Base-by-base conservation (phyloP, 1,140 invertebrate genomes). In the Calliphora vicina region DNA sequence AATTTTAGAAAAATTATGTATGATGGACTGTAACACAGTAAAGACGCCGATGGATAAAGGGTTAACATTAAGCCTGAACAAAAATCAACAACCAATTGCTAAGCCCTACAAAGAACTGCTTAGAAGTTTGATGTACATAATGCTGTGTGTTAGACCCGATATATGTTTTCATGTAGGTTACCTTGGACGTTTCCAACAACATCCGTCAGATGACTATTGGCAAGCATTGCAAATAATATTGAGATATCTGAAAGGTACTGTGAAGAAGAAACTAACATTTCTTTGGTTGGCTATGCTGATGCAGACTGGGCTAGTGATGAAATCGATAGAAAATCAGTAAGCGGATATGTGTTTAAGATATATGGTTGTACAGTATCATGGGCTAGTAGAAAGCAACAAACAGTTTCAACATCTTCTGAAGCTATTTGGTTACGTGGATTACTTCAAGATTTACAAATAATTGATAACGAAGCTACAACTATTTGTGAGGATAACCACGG, bases 81-180 rank as follows among this genome's bases (percentile, higher is more conserved):
- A n/a, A n/a, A n/a, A n/a, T n/a, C n/a, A n/a, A n/a, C n/a, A n/a
- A n/a, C n/a, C n/a, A 73, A 27, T 5, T 26, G 6, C 2, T 82
- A 80, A 80, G 13, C 20, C 71, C 2, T 27, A 73, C 15, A 73
- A 25, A 73, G 71, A 73, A 71, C 23, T 71, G 10, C 13, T 73
- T 27, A 25, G 71, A 27, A 27, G 71, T 73, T 26, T 73, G 71
- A 25, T 26, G 71, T 27, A 73, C 25, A 26, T 27, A 27, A 71
- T 71, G 71, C 71, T 73, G 6, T 73, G 25, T 27, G 71, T 73
- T 26, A 73, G 61, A 17, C 91, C 91, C 20, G 90, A 92, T 82
- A 89, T 92, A 20, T 17, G 86, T 12, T 91, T 85, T 86, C 85
- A 88, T 6, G 61, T 82, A 6, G 67, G 35, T 25, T 82, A 43